phyloP scores from a whole-genome alignment of 23 tunicate species.

The Halocynthia aurantium region DNA sequence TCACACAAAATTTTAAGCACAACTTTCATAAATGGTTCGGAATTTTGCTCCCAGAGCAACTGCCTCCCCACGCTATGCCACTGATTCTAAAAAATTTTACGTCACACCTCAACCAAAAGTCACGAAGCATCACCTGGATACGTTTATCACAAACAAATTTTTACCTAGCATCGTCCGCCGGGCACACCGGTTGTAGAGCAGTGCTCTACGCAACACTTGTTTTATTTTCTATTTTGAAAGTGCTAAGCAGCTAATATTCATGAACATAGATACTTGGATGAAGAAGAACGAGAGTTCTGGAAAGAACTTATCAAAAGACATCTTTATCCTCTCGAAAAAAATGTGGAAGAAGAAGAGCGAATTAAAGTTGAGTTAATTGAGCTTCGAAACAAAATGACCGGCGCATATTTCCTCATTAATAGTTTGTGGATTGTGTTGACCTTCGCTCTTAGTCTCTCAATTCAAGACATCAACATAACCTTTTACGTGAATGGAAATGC shows the following conservation, averaged over 20 bases:
- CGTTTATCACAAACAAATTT: too few species aligned
- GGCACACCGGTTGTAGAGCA: too few species aligned
- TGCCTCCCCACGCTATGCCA: too few species aligned
- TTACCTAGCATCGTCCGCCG: too few species aligned
- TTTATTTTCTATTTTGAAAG: too few species aligned
- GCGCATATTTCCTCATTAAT: constrained; percentile 79
- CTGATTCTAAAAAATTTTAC: too few species aligned
- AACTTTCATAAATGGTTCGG: not conserved
- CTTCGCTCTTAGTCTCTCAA: constrained; percentile 77
- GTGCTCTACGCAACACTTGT: too few species aligned
- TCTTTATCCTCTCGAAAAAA: constrained; percentile 63
- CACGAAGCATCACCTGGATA: too few species aligned
- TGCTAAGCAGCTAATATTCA: too few species aligned
- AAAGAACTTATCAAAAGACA: constrained; percentile 56
- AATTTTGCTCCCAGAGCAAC: too few species aligned
- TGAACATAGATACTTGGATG: constrained; percentile 56
- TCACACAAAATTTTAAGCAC: not conserved
- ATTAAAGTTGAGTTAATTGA: constrained; percentile 47
- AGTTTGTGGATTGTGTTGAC: constrained; percentile 79
- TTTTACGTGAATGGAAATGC: constrained; percentile 38
- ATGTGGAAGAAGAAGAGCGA: constrained; percentile 31
- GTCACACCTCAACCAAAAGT: too few species aligned
- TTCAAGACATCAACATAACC: constrained; percentile 65
- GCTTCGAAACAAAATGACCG: constrained; percentile 74
- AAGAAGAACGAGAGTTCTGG: constrained; percentile 89